A percentile compares a stretch with the other conserved stretches of the same genome.
Evolutionary conservation across 1,140 invertebrate genomes (phyloP).

Genomic region (Pseudomyrmex sp.): DNA sequence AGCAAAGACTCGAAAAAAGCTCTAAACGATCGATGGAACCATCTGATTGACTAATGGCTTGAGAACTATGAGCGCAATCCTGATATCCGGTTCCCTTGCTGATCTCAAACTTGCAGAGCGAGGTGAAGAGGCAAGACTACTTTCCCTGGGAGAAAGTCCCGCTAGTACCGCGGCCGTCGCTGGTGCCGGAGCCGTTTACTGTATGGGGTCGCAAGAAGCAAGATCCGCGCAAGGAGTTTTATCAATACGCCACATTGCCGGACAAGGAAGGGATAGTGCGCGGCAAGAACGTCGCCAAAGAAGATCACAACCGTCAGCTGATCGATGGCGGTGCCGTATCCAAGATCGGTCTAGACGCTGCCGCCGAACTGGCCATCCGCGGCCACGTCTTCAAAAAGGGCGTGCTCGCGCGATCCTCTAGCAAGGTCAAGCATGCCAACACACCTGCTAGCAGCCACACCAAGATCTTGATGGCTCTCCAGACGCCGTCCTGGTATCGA

Average conservation of each 20-base stretch:
- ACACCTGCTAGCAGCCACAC: slow-evolving; percentile 80
- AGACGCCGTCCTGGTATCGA: slow-evolving; percentile 84
- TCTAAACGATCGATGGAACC: not conserved
- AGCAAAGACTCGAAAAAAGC: not conserved
- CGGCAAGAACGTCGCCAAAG: slow-evolving; percentile 78
- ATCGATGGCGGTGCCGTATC: slow-evolving; percentile 80
- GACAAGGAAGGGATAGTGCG: slow-evolving; percentile 80
- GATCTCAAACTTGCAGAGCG: slow-evolving; percentile 46
- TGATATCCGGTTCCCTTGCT: slow-evolving; percentile 16
- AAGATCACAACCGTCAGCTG: slow-evolving; percentile 81
- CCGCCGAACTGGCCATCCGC: slow-evolving; percentile 80
- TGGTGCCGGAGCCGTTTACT: slow-evolving; percentile 92
- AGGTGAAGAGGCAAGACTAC: slow-evolving; percentile 85
- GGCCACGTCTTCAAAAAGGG: slow-evolving; percentile 83
- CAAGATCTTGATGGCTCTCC: slow-evolving; percentile 81
- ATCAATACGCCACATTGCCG: slow-evolving; percentile 81
- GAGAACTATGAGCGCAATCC: not conserved
- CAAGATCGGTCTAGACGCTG: slow-evolving; percentile 81
- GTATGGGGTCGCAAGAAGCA: slow-evolving; percentile 89
- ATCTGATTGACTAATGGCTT: slow-evolving; percentile 3
- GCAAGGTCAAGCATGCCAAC: slow-evolving; percentile 74
- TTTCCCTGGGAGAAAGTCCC: slow-evolving; percentile 95
- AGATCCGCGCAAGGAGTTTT: slow-evolving; percentile 83
- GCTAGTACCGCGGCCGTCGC: slow-evolving; percentile 91
- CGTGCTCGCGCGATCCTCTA: slow-evolving; percentile 76